Evolutionary conservation across 2,888 invertebrate species (phyloP).

Genomic region (Eupithecia subumbrata): DNA sequence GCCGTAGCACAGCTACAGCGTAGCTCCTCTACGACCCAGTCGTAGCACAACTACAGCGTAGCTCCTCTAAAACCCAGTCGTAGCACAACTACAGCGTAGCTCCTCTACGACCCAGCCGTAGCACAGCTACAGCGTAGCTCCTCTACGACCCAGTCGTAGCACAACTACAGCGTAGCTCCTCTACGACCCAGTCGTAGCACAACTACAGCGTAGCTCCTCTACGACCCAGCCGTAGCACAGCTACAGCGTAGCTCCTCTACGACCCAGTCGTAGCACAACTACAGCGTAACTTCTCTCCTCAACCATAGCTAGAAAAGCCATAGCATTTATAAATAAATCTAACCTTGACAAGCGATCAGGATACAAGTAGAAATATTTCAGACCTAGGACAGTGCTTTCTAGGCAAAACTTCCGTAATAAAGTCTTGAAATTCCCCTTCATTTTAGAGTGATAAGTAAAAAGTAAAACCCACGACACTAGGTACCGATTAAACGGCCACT

Average conservation of each 20-base stretch:
- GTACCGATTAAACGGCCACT: background rate
- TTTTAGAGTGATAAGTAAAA: conserved; percentile 27
- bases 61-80: background rate
- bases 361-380: conserved; percentile 76
- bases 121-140: background rate
- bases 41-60: background rate
- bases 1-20: background rate
- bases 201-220: background rate
- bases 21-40: background rate
- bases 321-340: conserved; percentile 16
- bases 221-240: background rate
- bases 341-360: conserved; percentile 73
- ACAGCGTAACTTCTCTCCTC: background rate
- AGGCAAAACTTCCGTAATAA: conserved; percentile 65
- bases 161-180: background rate
- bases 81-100: background rate
- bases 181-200: background rate
- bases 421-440: conserved; percentile 53
- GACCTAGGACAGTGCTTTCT: conserved; percentile 65
- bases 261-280: background rate
- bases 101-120: background rate
- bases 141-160: background rate
- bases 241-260: conserved; percentile 7
- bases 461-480: background rate
- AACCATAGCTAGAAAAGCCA: background rate